phyloP scores from a whole-genome alignment of 2,888 invertebrate genomes.

The Hyposoter didymator region DNA sequence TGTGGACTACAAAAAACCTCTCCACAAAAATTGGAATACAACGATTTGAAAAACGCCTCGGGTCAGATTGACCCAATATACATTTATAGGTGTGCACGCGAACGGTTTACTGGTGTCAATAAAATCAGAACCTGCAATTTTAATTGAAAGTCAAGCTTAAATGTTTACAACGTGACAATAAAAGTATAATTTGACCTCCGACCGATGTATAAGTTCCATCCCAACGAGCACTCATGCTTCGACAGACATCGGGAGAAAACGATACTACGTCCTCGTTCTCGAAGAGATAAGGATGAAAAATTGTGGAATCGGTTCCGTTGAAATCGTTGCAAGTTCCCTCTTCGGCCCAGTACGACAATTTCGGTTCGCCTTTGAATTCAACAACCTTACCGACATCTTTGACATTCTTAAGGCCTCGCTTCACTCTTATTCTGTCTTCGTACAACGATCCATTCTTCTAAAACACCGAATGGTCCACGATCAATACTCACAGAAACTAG shows the following conservation, averaged over 20 bases:
- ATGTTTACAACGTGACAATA: background rate
- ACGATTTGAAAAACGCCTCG: too few relatives aligned
- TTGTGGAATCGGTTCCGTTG: slow-evolving; percentile 94
- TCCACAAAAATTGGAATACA: too few relatives aligned
- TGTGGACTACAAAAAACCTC: too few relatives aligned
- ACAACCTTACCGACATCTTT: slow-evolving; percentile 91
- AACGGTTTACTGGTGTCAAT: too few relatives aligned
- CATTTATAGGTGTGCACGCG: too few relatives aligned
- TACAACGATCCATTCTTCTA: slow-evolving; percentile 91
- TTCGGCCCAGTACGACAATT: slow-evolving; percentile 88
- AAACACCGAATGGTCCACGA: slow-evolving; percentile 59
- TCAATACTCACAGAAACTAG: slow-evolving; percentile 16
- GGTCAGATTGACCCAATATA: too few relatives aligned
- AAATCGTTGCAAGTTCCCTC: slow-evolving; percentile 89
- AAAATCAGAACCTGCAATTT: too few relatives aligned
- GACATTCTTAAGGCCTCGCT: slow-evolving; percentile 90
- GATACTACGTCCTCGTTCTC: slow-evolving; percentile 89
- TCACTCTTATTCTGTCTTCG: slow-evolving; percentile 89
- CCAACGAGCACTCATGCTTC: slow-evolving; percentile 80
- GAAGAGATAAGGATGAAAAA: slow-evolving; percentile 92
- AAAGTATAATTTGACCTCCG: slow-evolving; percentile 69
- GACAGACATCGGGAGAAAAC: slow-evolving; percentile 92
- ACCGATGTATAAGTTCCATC: slow-evolving; percentile 60
- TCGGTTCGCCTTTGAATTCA: slow-evolving; percentile 88
- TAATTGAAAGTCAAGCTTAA: too few relatives aligned